phyloP scores from a whole-genome alignment of 2,888 invertebrate species.

The Dolomedes plantarius region DNA sequence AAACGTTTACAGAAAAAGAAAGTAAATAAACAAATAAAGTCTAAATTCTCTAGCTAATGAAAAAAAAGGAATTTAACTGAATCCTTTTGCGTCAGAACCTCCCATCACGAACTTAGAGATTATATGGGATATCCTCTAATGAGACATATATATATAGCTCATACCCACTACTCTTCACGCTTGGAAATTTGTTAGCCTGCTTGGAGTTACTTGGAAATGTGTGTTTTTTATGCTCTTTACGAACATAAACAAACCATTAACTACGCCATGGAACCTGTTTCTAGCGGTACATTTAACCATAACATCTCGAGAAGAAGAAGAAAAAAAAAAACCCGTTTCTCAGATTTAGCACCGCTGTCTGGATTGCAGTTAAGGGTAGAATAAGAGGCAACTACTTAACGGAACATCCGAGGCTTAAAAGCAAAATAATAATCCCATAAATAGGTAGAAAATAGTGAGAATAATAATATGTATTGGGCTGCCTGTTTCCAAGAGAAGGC shows the following conservation, averaged over 20 bases:
- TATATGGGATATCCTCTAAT: no score
- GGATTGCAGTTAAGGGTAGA: not conserved
- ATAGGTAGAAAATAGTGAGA: not conserved
- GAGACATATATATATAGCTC: no score
- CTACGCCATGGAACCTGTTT: not conserved
- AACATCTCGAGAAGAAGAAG: not conserved
- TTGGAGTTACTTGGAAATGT: not conserved
- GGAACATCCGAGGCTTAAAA: not conserved
- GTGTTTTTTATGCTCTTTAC: not conserved
- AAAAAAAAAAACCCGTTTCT: not conserved
- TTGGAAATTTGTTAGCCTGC: no score
- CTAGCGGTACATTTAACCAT: not conserved
- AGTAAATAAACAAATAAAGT: no score
- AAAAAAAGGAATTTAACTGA: no score
- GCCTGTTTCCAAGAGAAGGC: no score
- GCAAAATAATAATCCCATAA: not conserved
- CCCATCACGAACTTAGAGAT: no score
- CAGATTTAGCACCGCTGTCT: no score
- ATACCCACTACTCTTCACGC: no score
- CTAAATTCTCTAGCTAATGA: no score
- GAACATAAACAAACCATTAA: not conserved
- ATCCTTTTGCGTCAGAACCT: no score
- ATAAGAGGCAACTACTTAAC: not conserved
- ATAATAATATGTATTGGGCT: not conserved
- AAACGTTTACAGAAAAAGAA: no score